Evolutionary conservation across 2,797 vertebrate genomes (phyloP), one percentile per base, ranked within the genome.

Genomic region (Linurgus olivaceus): DNA sequence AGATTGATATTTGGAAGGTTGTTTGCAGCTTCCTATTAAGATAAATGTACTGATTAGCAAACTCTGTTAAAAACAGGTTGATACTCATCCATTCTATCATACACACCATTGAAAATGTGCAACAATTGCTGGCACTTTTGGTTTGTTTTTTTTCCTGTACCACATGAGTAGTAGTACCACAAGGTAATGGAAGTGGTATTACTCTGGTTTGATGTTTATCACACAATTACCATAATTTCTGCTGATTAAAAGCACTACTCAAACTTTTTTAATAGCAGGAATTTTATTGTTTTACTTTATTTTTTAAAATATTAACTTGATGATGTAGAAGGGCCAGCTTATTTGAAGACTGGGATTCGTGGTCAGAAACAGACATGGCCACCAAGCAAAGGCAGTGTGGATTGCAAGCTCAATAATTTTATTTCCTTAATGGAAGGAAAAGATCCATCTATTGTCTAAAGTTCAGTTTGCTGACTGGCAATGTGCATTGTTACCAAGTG

Each of bases 31-130:
- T 96, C 93, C 88, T 95, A 57, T 97, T 96, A 96, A 93, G 54
- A 67, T 62, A 72, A 91, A 96, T 91, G 94, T 94, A 92, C 88
- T 96, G 95, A 97, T 97, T 96, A 96, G 51, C 79, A 91, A 74
- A 92, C 59, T 89, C 91, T 55, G 67, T 88, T 95, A 72, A 88
- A 94, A 96, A 71, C 26, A n/a, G 59, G 29, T 91, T 94, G 58
- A 31, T 71, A 83, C 40, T 96, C 76, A 81, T 76, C 38, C 37
- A 65, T 90, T 94, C 75, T 78, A 23, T 77, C 52, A 66, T 37
- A 55, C 7, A 13, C 42, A 35, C 61, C 3, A 13, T 94, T 96
- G 79, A 52, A 93, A 94, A 90, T 15, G 24, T 29, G 83, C 67
- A 26, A 7, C 6, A 5, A 18, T 80, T 38, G 15, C 71, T 88